phyloP scores from a whole-genome alignment of 2,888 invertebrate species.

The Digitonthophagus gazella region DNA sequence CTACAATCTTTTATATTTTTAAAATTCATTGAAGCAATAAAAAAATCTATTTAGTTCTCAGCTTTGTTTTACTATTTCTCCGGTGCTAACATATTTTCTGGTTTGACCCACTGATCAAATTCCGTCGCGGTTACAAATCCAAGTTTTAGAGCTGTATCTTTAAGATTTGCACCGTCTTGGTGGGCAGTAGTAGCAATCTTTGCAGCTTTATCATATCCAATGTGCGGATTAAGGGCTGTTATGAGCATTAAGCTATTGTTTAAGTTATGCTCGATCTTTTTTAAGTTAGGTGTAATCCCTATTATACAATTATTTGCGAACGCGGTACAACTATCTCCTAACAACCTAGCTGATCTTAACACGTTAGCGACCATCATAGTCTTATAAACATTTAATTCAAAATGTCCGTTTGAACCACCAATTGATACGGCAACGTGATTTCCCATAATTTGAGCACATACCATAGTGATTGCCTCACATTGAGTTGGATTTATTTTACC shows the following conservation, averaged over 20 bases:
- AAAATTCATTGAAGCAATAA: not conserved
- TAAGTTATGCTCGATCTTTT: slow-evolving; percentile 54
- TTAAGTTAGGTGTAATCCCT: slow-evolving; percentile 51
- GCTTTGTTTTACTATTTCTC: too few relatives aligned
- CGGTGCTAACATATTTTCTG: slow-evolving; percentile 72
- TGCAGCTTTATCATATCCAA: slow-evolving; percentile 95
- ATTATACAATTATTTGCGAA: slow-evolving; percentile 64
- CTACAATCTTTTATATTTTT: too few relatives aligned
- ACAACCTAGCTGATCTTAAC: slow-evolving; percentile 79
- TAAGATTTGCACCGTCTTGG: slow-evolving; percentile 81
- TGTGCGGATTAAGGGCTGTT: slow-evolving; percentile 93
- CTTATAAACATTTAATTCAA: slow-evolving; percentile 98
- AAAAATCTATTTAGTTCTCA: too few relatives aligned
- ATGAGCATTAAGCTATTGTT: slow-evolving; percentile 89
- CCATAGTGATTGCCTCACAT: slow-evolving; percentile 97
- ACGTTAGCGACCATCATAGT: slow-evolving; percentile 94
- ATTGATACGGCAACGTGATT: slow-evolving; percentile 93
- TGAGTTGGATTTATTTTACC: slow-evolving; percentile 99
- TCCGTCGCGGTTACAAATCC: slow-evolving; percentile 76
- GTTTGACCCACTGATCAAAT: slow-evolving; percentile 83
- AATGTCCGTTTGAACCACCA: slow-evolving; percentile 95
- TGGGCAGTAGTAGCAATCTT: slow-evolving; percentile 93
- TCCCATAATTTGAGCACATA: slow-evolving; percentile 92
- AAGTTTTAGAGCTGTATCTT: slow-evolving; percentile 81
- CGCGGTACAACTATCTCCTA: slow-evolving; percentile 70